Conservation (phyloP, 2,888 invertebrate genomes). For the Eupithecia insigniata region DNA sequence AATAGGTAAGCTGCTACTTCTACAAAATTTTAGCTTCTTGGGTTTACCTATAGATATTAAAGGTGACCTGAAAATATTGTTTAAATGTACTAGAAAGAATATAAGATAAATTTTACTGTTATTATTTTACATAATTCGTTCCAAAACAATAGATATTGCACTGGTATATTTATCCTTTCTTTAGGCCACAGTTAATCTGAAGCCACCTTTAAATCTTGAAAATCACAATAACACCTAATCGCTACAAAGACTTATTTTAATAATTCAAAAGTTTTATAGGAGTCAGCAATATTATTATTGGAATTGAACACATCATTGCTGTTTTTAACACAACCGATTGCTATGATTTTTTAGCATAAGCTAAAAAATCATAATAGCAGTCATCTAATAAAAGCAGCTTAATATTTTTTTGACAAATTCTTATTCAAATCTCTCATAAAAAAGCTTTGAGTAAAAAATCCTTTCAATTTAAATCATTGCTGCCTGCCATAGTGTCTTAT, state of each 20-base stretch:
- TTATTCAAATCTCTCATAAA: background rate
- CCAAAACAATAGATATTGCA: conserved; percentile 1
- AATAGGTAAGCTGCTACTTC: conserved; percentile 61
- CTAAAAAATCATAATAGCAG: too few species aligned
- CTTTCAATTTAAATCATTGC: background rate
- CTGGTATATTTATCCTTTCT: background rate
- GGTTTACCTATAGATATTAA: conserved; percentile 52
- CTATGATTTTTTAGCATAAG: background rate
- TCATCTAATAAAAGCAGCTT: too few species aligned
- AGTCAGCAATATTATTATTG: background rate
- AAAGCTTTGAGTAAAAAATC: background rate
- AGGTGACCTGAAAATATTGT: conserved; percentile 16
- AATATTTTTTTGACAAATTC: background rate
- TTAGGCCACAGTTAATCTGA: background rate
- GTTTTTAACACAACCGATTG: background rate
- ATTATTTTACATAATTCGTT: background rate
- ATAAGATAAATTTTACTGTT: background rate
- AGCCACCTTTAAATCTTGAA: conserved; percentile 59
- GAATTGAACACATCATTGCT: conserved; percentile 4
- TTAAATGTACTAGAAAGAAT: background rate
- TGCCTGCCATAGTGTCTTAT: background rate
- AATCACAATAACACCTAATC: conserved; percentile 81
- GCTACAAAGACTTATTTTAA: conserved; percentile 52
- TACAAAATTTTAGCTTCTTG: conserved; percentile 62
- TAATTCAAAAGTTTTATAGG: conserved; percentile 1